A percentile compares a stretch with the other conserved stretches of the same genome.
Conservation (phyloP, 2,797 vertebrate genomes). For the Falco peregrinus region DNA sequence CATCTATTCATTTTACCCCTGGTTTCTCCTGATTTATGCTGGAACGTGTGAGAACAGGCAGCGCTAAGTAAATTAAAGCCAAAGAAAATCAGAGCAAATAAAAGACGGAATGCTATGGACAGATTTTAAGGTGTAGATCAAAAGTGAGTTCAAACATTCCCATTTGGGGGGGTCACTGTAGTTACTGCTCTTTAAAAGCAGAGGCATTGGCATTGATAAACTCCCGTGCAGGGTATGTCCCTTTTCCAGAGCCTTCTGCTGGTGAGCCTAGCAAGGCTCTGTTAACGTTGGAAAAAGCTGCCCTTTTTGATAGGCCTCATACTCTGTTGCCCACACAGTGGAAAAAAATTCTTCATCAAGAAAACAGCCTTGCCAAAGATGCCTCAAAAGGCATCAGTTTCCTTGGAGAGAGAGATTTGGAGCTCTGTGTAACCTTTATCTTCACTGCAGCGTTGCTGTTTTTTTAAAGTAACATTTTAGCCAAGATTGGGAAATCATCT, state of each 20-base stretch:
- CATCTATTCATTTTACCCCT: background rate
- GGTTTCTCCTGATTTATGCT: background rate
- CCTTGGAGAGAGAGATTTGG: background rate
- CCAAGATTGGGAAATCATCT: background rate
- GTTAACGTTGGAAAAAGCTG: background rate
- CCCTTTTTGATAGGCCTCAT: background rate
- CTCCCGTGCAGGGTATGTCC: background rate
- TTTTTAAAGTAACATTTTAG: background rate
- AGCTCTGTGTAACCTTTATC: background rate
- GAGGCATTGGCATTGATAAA: background rate
- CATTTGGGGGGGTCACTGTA: accelerated
- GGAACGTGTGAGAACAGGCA: background rate
- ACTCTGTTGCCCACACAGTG: accelerated
- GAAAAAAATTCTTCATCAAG: background rate
- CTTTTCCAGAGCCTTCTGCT: background rate
- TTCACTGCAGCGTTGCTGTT: accelerated
- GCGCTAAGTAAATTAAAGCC: background rate
- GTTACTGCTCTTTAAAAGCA: background rate
- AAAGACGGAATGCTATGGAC: background rate
- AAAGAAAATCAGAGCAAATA: background rate
- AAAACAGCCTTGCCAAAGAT: background rate
- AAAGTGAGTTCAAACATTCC: background rate
- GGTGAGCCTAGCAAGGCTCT: background rate
- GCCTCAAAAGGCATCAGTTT: background rate
- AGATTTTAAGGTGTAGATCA: background rate